Evolutionary conservation across 2,888 invertebrate species (phyloP), one percentile per base, ranked within the genome.

Genomic region (Thymelicus lineola): DNA sequence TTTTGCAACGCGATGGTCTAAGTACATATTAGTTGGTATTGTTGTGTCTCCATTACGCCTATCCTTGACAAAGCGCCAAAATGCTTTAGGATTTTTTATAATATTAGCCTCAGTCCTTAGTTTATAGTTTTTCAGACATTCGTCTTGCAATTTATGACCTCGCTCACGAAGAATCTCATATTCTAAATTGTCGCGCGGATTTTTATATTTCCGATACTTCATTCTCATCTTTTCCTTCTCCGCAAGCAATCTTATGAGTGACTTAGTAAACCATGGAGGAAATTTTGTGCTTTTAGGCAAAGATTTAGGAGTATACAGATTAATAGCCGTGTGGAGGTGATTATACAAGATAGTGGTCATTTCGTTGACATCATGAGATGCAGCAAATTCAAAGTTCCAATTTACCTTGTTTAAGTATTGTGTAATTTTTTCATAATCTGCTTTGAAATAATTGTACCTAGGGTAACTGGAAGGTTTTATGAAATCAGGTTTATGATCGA

Each of bases 391-490:
- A 3, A 53, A 42, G 59, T 64, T 58, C 71, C 67, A 71, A 12
- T 55, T 36, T 35, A 67, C 20, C 7, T 53, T 66, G 15, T 66
- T 71, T 15, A 71, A 62, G 48, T 63, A 63, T 15, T 58, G 35
- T 42, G 48, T 57, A 57, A 71, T 71, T 61, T 17, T 50, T 38
- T 53, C 48, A 57, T 58, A 71, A 42, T 71, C 36, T 36, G 36
- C 36, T 36, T 36, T 36, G 36, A 36, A 36, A 7, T 6, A 36
- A 36, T 36, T 36, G 7, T 36, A 36, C 36, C 7, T 36, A 36
- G 36, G 36, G 7, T 7, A 6, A 6, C 36, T 36, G 7, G 36
- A 36, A 6, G 36, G 7, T 36, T 36, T 36, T 6, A 36, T 36
- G 7, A 36, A 36, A 36, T 36, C 7, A 36, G 36, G 36, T 36